phyloP scores from a whole-genome alignment of 2,888 invertebrate genomes.

The Venusia cambrica region DNA sequence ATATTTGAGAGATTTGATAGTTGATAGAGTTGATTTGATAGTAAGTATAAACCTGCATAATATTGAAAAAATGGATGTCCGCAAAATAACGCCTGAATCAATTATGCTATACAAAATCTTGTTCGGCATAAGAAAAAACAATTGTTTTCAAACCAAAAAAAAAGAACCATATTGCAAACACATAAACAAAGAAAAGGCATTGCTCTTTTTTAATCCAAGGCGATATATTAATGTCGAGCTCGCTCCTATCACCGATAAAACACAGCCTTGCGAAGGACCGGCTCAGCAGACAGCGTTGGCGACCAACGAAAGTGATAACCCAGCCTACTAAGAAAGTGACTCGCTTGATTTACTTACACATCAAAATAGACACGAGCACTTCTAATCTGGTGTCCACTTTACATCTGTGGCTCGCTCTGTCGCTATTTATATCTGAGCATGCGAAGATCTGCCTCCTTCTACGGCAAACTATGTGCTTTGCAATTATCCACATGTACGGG shows the following conservation, averaged over 20 bases:
- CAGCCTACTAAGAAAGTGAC: conserved; percentile 65
- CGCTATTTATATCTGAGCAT: conserved; percentile 69
- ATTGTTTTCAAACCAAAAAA: no score
- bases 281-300: conserved; percentile 22
- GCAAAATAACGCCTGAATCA: no score
- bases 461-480: conserved; percentile 63
- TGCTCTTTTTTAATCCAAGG: conserved; percentile 8
- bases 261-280: conserved; percentile 1
- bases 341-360: conserved; percentile 76
- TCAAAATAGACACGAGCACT: conserved; percentile 69
- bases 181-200: conserved; percentile 5
- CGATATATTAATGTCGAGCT: conserved; percentile 9
- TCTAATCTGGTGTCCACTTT: conserved; percentile 75
- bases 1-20: no score
- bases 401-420: conserved; percentile 57
- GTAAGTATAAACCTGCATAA: no score
- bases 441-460: conserved; percentile 68
- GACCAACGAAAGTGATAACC: conserved; percentile 71
- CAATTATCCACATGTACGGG: conserved; percentile 56
- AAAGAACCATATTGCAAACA: no score
- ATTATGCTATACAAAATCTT: no score
- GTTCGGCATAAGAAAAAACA: no score
- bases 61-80: no score
- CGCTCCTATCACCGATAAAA: conserved; percentile 8
- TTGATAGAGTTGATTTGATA: no score